Evolutionary conservation across 2,888 invertebrate genomes (phyloP).

Genomic region (Hypsopygia costalis): DNA sequence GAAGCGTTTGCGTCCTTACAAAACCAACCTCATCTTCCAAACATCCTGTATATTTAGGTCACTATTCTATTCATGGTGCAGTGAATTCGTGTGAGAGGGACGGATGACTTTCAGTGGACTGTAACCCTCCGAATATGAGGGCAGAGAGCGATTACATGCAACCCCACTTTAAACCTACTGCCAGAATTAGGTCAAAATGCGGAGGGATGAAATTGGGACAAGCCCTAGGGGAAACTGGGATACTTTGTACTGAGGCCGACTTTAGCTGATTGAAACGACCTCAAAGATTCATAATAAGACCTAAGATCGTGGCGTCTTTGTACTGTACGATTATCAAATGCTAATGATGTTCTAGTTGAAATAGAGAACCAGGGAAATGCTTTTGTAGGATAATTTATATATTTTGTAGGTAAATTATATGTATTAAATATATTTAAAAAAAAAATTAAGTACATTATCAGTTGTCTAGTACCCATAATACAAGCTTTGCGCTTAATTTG

Average conservation of each 20-base stretch:
- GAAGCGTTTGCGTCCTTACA: neutral
- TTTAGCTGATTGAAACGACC: slow-evolving; percentile 21
- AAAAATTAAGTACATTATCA: no score
- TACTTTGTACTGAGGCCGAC: slow-evolving; percentile 34
- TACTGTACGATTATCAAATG: neutral
- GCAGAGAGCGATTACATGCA: slow-evolving; percentile 65
- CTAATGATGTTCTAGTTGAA: no score
- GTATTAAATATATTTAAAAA: no score
- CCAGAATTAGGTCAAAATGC: slow-evolving; percentile 70
- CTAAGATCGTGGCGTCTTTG: slow-evolving; percentile 7
- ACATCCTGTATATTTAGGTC: slow-evolving; percentile 7
- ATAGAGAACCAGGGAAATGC: no score
- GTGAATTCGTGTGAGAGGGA: slow-evolving; percentile 29
- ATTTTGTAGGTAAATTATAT: no score
- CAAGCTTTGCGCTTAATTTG: no score
- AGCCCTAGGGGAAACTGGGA: slow-evolving; percentile 53
- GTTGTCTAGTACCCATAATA: no score
- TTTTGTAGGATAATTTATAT: no score
- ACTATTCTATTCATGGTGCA: slow-evolving; percentile 7
- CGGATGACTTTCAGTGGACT: slow-evolving; percentile 28
- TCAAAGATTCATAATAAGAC: slow-evolving; percentile 6
- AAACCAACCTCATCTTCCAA: slow-evolving; percentile 5
- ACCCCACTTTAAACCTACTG: slow-evolving; percentile 70
- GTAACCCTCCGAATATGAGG: slow-evolving; percentile 38
- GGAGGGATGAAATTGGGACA: slow-evolving; percentile 73